phyloP scores from a whole-genome alignment of 2,113 vertebrate species.

The Dromaius novaehollandiae region DNA sequence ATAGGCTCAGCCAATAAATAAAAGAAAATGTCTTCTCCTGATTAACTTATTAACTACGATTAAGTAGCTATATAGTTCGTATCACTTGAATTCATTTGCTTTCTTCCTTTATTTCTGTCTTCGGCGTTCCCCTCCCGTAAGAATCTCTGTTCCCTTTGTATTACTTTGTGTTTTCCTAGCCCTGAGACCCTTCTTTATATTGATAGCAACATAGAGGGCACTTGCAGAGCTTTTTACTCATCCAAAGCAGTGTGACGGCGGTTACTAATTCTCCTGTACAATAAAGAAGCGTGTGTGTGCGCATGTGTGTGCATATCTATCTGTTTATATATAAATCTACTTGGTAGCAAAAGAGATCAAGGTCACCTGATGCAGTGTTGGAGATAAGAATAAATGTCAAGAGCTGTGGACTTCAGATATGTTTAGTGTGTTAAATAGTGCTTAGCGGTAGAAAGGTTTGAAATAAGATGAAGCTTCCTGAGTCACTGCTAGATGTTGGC shows the following conservation, averaged over 20 bases:
- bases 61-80: constrained; percentile 30
- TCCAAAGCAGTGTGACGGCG: neutral
- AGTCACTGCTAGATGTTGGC: neutral
- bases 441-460: neutral
- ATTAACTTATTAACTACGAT: constrained; percentile 1
- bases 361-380: neutral
- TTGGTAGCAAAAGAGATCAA: neutral
- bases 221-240: neutral
- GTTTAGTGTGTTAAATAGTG: neutral
- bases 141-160: neutral
- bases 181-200: neutral
- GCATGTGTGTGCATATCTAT: neutral
- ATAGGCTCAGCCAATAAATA: neutral
- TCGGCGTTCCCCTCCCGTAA: neutral
- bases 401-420: neutral
- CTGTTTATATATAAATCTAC: neutral
- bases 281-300: neutral
- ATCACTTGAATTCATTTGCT: neutral
- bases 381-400: neutral
- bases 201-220: neutral
- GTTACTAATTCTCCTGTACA: neutral
- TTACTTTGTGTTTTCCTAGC: neutral
- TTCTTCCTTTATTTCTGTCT: neutral
- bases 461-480: neutral
- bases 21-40: neutral